A percentile compares a stretch with the other conserved stretches of the same genome.
Conservation (phyloP, 2,113 vertebrate species). For the Neopipo cinnamomea region DNA sequence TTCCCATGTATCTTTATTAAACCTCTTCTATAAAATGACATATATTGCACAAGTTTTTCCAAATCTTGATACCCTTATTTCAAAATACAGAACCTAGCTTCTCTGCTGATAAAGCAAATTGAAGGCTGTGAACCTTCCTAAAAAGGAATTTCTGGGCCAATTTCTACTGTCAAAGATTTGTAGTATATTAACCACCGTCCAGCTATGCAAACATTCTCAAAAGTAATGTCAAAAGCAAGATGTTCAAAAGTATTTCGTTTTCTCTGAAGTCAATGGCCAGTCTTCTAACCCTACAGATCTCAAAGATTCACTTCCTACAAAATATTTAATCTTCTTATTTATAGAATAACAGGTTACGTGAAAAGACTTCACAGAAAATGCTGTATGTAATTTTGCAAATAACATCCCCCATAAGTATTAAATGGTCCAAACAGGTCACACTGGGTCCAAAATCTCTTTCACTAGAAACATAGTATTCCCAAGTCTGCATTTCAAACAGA, state of each 20-base stretch:
- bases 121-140: neutral
- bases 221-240: neutral
- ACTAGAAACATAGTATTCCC: neutral
- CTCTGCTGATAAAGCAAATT: neutral
- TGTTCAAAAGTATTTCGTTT: neutral
- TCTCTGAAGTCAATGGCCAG: neutral
- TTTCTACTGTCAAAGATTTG: neutral
- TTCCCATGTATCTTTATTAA: neutral
- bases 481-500: neutral
- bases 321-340: neutral
- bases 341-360: neutral
- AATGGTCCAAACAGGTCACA: neutral
- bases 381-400: neutral
- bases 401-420: neutral
- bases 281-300: neutral
- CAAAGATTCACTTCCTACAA: neutral
- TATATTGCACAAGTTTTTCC: neutral
- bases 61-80: neutral
- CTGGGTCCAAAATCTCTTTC: neutral
- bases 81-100: neutral
- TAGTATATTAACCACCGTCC: neutral
- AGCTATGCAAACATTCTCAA: neutral
- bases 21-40: neutral
- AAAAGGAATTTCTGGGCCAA: neutral
- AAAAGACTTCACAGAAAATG: neutral